Conservation (phyloP, 2,113 vertebrate genomes). For the Solea senegalensis region DNA sequence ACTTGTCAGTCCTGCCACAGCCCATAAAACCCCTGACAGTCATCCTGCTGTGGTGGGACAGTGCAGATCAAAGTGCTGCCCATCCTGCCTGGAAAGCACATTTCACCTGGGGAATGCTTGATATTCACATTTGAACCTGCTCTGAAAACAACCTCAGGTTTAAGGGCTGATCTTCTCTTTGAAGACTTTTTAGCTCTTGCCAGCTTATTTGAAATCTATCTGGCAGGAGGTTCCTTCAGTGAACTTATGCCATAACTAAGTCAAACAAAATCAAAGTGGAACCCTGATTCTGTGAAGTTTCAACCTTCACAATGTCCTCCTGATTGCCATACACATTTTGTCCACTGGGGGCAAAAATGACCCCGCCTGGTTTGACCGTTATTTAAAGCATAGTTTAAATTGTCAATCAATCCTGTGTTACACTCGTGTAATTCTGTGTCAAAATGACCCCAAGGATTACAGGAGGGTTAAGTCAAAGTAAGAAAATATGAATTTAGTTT, state of each 20-base stretch:
- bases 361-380: too few relatives aligned
- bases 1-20: slow-evolving; percentile 54
- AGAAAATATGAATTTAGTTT: too few relatives aligned
- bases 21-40: slow-evolving; percentile 48
- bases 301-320: too few relatives aligned
- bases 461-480: too few relatives aligned
- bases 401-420: too few relatives aligned
- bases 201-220: slow-evolving; percentile 9
- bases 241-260: slow-evolving; percentile 10
- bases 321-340: too few relatives aligned
- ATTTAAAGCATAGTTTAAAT: too few relatives aligned
- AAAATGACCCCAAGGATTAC: too few relatives aligned
- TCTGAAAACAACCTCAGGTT: slow-evolving; percentile 12
- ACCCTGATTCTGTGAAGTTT: neutral
- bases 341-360: too few relatives aligned
- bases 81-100: slow-evolving; percentile 21
- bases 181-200: slow-evolving; percentile 10
- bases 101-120: slow-evolving; percentile 47
- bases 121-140: slow-evolving; percentile 35
- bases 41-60: slow-evolving; percentile 40
- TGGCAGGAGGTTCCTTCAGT: neutral
- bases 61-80: slow-evolving; percentile 37
- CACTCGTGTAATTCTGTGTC: too few relatives aligned
- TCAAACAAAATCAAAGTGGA: slow-evolving; percentile 12
- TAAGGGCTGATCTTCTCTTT: neutral